Evolutionary conservation across 2,797 vertebrate species (phyloP).

Genomic region (Fistularia tabacaria): DNA sequence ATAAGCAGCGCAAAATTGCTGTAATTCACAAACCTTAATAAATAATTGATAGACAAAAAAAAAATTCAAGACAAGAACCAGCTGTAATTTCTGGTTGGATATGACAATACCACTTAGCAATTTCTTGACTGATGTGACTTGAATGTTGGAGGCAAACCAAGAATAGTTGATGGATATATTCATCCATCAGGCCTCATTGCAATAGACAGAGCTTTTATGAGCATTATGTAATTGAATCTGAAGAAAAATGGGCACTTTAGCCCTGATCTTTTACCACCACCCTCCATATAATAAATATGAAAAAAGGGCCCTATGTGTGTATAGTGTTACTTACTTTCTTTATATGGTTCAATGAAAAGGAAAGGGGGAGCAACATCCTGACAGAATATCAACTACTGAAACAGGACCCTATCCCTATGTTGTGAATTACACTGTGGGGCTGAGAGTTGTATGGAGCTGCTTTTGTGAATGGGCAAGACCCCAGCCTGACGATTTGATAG

Average conservation of each 20-base stretch:
- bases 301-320: conserved; percentile 47
- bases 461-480: conserved; percentile 69
- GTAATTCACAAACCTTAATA: conserved; percentile 20
- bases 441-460: conserved; percentile 44
- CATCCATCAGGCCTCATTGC: conserved; percentile 37
- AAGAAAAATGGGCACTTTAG: conserved; percentile 46
- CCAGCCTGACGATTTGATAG: conserved; percentile 68
- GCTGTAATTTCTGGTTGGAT: neutral
- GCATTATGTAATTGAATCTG: conserved; percentile 25
- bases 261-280: conserved; percentile 42
- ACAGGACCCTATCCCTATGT: conserved; percentile 52
- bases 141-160: conserved; percentile 23
- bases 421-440: conserved; percentile 48
- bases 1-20: conserved; percentile 1
- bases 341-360: conserved; percentile 48
- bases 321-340: conserved; percentile 61
- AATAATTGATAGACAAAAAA: neutral
- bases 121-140: conserved; percentile 14
- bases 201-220: conserved; percentile 25
- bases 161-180: conserved; percentile 9
- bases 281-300: conserved; percentile 63
- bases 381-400: conserved; percentile 69
- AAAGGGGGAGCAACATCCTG: conserved; percentile 63
- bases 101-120: conserved; percentile 3
- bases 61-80: neutral